A percentile compares a stretch with the other conserved stretches of the same genome.
Evolutionary conservation across 2,797 vertebrate genomes (phyloP).

Genomic region (Alauda arvensis): DNA sequence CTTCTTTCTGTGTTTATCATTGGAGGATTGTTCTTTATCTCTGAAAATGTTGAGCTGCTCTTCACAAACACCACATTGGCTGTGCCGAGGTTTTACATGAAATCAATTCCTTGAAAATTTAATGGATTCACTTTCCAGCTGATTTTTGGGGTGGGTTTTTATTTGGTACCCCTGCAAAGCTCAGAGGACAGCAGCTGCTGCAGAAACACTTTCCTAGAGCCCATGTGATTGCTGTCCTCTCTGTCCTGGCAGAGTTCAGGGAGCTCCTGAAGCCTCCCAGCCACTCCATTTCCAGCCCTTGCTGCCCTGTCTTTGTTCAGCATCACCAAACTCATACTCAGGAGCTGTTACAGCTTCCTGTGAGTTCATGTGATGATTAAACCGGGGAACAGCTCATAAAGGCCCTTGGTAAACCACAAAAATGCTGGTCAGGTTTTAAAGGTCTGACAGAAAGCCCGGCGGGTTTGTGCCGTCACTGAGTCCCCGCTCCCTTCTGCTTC

Average conservation of each 20-base stretch:
- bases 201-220: neutral
- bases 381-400: slow-evolving; percentile 11
- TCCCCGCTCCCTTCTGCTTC: neutral
- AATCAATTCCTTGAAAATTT: neutral
- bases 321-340: neutral
- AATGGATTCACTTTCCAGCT: accelerated
- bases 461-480: neutral
- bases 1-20: neutral
- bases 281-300: neutral
- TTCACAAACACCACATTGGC: neutral
- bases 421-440: slow-evolving; percentile 1
- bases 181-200: neutral
- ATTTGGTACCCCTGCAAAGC: neutral
- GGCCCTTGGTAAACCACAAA: neutral
- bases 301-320: neutral
- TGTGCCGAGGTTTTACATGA: neutral
- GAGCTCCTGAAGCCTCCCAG: neutral
- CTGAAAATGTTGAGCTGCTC: neutral
- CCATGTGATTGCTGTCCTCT: neutral
- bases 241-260: neutral
- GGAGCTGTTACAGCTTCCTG: slow-evolving; percentile 1
- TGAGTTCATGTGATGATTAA: neutral
- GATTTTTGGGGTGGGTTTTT: neutral
- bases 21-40: neutral
- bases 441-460: neutral